These are phyloP conservation scores for Scaptomyza montana DNA, from an alignment of 1,140 invertebrate genomes.

Conservation along the genomic window DNA sequence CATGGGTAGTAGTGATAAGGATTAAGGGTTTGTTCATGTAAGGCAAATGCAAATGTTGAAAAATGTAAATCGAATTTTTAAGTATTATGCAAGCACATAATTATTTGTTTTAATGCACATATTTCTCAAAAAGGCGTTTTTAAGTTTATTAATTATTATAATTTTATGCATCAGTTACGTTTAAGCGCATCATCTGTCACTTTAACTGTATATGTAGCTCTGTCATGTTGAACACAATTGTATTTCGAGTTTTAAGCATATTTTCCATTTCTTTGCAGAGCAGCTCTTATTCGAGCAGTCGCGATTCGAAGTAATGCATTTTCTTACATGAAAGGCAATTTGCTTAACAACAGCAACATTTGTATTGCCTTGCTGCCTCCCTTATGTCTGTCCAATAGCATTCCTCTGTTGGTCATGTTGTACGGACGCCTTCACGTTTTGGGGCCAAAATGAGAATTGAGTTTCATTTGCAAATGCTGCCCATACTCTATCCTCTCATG, in stretches of 20 bases:
- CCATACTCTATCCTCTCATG: background rate
- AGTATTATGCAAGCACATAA: no score
- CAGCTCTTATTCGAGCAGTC: background rate
- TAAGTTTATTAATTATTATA: background rate
- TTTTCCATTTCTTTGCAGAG: background rate
- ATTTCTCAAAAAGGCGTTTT: no score
- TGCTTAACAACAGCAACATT: conserved; percentile 38
- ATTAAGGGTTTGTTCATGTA: no score
- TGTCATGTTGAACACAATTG: background rate
- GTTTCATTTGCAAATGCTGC: conserved; percentile 47
- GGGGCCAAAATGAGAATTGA: conserved; percentile 39
- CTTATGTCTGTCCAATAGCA: background rate
- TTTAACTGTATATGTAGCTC: background rate
- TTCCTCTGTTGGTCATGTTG: conserved; percentile 15
- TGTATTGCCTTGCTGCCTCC: background rate
- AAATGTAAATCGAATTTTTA: no score
- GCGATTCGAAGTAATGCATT: conserved; percentile 13
- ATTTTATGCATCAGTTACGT: background rate
- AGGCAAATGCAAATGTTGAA: no score
- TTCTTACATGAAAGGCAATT: conserved; percentile 48
- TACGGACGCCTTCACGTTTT: conserved; percentile 21
- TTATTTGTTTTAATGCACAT: no score
- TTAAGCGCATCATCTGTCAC: no score
- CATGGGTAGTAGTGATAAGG: no score
- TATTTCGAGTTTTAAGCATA: conserved; percentile 1